A percentile compares a stretch with the other conserved stretches of the same genome.
Evolutionary conservation across 2,113 vertebrate species (phyloP).

Genomic region (Sturnira hondurensis): DNA sequence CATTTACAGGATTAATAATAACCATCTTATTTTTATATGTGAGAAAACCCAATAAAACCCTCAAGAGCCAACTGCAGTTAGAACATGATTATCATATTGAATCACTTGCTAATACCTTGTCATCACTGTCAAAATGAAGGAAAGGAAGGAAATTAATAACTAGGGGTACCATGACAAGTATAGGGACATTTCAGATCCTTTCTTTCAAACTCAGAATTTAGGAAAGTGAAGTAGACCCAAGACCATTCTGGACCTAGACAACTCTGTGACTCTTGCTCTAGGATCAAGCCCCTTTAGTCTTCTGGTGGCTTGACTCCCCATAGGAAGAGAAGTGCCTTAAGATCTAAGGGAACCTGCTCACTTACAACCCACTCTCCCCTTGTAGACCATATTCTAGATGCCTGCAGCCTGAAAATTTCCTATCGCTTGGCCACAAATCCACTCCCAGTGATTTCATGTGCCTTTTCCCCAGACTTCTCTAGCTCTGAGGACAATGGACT

Average conservation of each 20-base stretch:
- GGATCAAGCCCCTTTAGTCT: neutral
- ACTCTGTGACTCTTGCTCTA: neutral
- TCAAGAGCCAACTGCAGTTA: neutral
- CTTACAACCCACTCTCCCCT: neutral
- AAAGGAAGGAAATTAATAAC: neutral
- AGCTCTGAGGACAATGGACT: neutral
- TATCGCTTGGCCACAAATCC: neutral
- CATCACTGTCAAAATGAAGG: neutral
- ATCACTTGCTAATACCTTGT: neutral
- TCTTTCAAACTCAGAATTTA: neutral
- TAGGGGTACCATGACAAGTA: neutral
- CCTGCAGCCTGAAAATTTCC: neutral
- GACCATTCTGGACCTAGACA: neutral
- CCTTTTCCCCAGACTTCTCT: neutral
- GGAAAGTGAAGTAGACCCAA: fast-evolving
- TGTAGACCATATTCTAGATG: neutral
- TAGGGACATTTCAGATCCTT: neutral
- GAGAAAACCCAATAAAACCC: neutral
- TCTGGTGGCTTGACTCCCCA: fast-evolving
- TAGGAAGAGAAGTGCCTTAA: neutral
- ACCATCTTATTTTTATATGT: neutral
- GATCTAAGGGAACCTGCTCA: neutral
- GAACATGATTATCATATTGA: neutral
- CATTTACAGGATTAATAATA: neutral
- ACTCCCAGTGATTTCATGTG: neutral